phyloP scores from a whole-genome alignment of 2,888 invertebrate species.

The Cataglyphis altisquamis region DNA sequence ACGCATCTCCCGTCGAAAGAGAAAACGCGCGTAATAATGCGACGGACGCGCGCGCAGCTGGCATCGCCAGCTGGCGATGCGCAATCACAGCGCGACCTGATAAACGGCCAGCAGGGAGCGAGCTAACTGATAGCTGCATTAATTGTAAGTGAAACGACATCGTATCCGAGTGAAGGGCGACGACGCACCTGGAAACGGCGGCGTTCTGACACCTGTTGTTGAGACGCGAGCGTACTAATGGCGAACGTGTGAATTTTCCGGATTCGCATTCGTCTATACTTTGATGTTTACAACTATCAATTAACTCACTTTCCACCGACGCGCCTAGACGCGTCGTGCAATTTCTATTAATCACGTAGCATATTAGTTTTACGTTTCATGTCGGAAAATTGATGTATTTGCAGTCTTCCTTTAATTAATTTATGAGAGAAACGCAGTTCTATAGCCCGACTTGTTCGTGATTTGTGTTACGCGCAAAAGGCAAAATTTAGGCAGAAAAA shows the following conservation, averaged over 20 bases:
- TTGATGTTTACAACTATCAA: slow-evolving; percentile 10
- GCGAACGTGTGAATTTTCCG: slow-evolving; percentile 10
- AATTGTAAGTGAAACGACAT: slow-evolving; percentile 72
- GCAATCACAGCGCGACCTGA: slow-evolving; percentile 42
- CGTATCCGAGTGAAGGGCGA: slow-evolving; percentile 54
- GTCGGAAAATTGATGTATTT: not conserved
- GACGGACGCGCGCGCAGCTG: slow-evolving; percentile 65
- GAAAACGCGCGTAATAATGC: slow-evolving; percentile 67
- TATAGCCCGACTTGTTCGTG: not conserved
- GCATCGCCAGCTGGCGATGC: slow-evolving; percentile 69
- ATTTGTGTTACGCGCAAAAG: not conserved
- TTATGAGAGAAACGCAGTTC: not conserved
- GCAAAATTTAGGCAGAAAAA: not conserved
- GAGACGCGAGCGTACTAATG: slow-evolving; percentile 10
- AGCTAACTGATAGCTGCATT: slow-evolving; percentile 78
- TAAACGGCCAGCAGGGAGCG: slow-evolving; percentile 13
- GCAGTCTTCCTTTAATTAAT: not conserved
- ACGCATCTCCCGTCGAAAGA: slow-evolving; percentile 75
- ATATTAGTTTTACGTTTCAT: not conserved
- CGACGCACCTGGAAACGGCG: slow-evolving; percentile 62
- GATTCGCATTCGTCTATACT: not conserved
- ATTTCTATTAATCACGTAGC: not conserved
- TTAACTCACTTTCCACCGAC: not conserved
- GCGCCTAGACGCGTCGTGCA: not conserved
- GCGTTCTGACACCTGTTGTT: slow-evolving; percentile 64